Percentiles rank a stretch among this genome's conserved stretches.
Conservation (phyloP, 2,888 invertebrate genomes). For the Pterostichus niger region DNA sequence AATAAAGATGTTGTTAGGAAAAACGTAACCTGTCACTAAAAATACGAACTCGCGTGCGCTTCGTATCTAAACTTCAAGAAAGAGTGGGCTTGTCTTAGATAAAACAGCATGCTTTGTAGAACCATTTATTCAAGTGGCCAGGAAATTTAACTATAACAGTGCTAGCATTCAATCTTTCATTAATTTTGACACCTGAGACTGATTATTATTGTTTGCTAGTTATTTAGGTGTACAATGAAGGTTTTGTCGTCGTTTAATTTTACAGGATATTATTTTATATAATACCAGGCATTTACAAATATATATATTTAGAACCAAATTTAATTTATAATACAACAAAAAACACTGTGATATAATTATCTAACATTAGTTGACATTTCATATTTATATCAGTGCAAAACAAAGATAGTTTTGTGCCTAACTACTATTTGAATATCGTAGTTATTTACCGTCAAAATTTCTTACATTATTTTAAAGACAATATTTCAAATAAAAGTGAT, state of each 20-base stretch:
- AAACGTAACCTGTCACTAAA: constrained; percentile 36
- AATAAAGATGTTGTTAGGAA: constrained; percentile 69
- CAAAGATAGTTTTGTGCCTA: too few species aligned
- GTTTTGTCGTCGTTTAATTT: constrained; percentile 23
- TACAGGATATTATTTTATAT: not conserved
- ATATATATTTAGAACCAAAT: constrained; percentile 4
- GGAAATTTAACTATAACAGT: constrained; percentile 38
- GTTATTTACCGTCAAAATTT: too few species aligned
- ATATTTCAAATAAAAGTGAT: too few species aligned
- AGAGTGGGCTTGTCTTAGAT: constrained; percentile 22
- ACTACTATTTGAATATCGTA: too few species aligned
- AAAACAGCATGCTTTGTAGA: constrained; percentile 21
- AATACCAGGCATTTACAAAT: not conserved
- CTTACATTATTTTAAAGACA: too few species aligned
- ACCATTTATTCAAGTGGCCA: constrained; percentile 34
- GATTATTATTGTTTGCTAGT: constrained; percentile 28
- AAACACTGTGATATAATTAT: too few species aligned
- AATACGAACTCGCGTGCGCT: constrained; percentile 19
- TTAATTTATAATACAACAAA: not conserved
- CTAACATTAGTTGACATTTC: too few species aligned
- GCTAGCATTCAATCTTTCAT: constrained; percentile 50
- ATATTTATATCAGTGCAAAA: too few species aligned
- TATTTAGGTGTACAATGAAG: constrained; percentile 23
- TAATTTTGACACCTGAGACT: constrained; percentile 31
- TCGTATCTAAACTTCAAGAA: not conserved